A percentile compares a stretch with the other conserved stretches of the same genome.
phyloP scores from a whole-genome alignment of 2,888 invertebrate species.

The Epinotia ramella region DNA sequence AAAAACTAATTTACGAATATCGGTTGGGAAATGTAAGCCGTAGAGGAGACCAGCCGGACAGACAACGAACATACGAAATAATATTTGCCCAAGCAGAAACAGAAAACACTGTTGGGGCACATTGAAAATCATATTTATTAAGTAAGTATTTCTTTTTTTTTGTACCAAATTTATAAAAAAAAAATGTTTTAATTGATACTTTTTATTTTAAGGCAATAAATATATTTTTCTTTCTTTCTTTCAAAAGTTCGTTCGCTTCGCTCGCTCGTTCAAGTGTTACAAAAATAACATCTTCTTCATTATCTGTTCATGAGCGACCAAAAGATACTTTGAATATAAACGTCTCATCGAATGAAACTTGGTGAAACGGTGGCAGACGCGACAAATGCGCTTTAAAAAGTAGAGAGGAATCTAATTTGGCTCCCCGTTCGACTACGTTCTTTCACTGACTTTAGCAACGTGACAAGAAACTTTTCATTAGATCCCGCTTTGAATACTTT shows the following conservation, averaged over 20 bases:
- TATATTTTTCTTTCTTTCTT: no score
- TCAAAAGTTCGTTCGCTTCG: neutral
- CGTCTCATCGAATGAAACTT: constrained; percentile 38
- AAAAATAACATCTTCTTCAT: constrained; percentile 16
- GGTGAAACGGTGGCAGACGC: constrained; percentile 33
- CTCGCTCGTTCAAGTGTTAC: neutral
- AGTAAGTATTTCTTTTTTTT: no score
- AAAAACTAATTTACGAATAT: no score
- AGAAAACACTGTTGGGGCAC: no score
- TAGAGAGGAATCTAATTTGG: constrained; percentile 52
- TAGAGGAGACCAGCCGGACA: no score
- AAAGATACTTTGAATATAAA: constrained; percentile 41
- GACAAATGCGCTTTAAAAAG: constrained; percentile 48
- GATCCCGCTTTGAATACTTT: constrained; percentile 16
- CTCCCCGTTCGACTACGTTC: constrained; percentile 40
- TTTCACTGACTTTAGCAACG: constrained; percentile 48
- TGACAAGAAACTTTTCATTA: constrained; percentile 57
- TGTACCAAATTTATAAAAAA: no score
- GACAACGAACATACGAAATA: no score
- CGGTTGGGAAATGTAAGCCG: no score
- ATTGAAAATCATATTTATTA: no score
- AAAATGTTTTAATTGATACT: no score
- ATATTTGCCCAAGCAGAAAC: no score
- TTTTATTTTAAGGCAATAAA: no score
- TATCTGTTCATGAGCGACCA: constrained; percentile 27